Percentiles rank a stretch among this genome's conserved stretches.
Evolutionary conservation across 2,888 invertebrate genomes (phyloP).

Genomic region (Xanthostigma xanthostigma): DNA sequence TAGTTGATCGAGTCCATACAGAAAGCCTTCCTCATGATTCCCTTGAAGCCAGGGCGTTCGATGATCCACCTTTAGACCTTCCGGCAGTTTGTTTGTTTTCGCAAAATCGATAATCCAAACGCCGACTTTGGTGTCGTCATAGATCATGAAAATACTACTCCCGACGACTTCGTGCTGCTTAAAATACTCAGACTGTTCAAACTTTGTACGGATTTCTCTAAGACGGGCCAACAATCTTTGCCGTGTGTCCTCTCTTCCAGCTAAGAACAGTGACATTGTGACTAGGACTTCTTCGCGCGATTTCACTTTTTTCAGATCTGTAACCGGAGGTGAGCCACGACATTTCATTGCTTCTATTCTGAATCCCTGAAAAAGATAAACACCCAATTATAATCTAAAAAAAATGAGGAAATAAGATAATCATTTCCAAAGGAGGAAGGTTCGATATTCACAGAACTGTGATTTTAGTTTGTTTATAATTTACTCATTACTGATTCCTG

Average conservation of each 20-base stretch:
- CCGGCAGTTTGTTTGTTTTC: constrained; percentile 67
- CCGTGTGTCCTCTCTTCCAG: constrained; percentile 45
- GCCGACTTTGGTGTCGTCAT: constrained; percentile 75
- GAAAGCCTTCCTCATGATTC: constrained; percentile 94
- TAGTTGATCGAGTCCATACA: constrained; percentile 83
- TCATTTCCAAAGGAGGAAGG: no score
- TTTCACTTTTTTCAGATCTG: constrained; percentile 77
- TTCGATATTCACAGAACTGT: no score
- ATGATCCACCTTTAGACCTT: constrained; percentile 57
- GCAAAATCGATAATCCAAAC: constrained; percentile 98
- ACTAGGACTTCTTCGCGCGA: constrained; percentile 56
- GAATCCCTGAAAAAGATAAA: constrained; percentile 53
- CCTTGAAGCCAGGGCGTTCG: constrained; percentile 74
- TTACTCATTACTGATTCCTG: no score
- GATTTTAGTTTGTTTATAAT: no score
- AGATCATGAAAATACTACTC: constrained; percentile 86
- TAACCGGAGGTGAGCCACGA: constrained; percentile 66
- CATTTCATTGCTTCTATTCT: constrained; percentile 90
- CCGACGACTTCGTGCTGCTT: constrained; percentile 82
- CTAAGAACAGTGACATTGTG: constrained; percentile 62
- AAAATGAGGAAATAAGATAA: no score
- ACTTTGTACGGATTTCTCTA: constrained; percentile 56
- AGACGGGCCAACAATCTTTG: constrained; percentile 57
- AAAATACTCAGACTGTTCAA: constrained; percentile 77
- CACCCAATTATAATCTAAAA: neutral